phyloP scores from a whole-genome alignment of 2,888 invertebrate genomes.

The Drosophila meridiana region DNA sequence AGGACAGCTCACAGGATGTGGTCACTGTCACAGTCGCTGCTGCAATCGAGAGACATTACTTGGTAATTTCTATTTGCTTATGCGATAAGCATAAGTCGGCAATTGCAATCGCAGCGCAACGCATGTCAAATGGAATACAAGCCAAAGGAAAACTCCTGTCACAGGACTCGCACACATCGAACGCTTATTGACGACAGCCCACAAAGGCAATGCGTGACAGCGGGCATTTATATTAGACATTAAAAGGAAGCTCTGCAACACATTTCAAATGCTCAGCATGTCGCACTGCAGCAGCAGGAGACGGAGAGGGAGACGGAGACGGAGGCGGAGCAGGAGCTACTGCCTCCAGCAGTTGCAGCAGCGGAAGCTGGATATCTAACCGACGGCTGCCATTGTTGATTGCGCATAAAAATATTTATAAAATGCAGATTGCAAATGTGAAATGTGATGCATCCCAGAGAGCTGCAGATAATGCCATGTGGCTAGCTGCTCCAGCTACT shows the following conservation, averaged over 20 bases:
- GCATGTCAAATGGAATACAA: slow-evolving; percentile 51
- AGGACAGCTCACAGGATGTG: slow-evolving; percentile 38
- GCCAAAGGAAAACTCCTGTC: slow-evolving; percentile 30
- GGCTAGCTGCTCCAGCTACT: neutral
- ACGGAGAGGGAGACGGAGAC: neutral
- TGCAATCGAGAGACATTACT: slow-evolving; percentile 17
- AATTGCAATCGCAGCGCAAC: slow-evolving; percentile 41
- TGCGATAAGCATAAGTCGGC: slow-evolving; percentile 65
- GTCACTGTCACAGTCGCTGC: slow-evolving; percentile 7
- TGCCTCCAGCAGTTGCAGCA: neutral
- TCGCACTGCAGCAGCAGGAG: slow-evolving; percentile 34
- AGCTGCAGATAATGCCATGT: slow-evolving; percentile 36
- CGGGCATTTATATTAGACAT: slow-evolving; percentile 77
- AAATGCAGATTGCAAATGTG: slow-evolving; percentile 77
- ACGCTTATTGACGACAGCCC: slow-evolving; percentile 46
- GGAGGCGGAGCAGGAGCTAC: neutral
- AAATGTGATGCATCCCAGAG: slow-evolving; percentile 35
- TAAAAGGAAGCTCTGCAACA: slow-evolving; percentile 59
- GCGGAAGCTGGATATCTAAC: slow-evolving; percentile 23
- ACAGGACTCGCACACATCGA: slow-evolving; percentile 43
- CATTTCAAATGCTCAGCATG: slow-evolving; percentile 72
- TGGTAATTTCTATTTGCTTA: slow-evolving; percentile 71
- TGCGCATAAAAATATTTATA: slow-evolving; percentile 74
- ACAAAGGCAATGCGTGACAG: slow-evolving; percentile 67
- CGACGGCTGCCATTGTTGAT: slow-evolving; percentile 67